Percentiles rank a stretch among this genome's conserved stretches.
Evolutionary conservation across 2,888 invertebrate species (phyloP).

Genomic region (Penaeus monodon): DNA sequence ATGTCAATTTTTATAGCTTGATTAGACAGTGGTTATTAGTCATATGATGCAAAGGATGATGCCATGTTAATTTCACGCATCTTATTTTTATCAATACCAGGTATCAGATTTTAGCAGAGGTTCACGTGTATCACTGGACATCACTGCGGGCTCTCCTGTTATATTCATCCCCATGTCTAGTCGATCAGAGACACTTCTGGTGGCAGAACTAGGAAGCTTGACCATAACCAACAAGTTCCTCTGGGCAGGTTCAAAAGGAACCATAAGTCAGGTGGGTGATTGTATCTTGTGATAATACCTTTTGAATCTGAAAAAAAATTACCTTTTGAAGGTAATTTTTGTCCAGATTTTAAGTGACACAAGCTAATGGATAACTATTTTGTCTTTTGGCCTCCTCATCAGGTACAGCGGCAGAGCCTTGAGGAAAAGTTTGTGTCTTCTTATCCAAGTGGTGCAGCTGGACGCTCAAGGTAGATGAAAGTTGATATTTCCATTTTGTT

Average conservation of each 20-base stretch:
- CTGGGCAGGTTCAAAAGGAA: conserved; percentile 68
- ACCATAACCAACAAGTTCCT: conserved; percentile 83
- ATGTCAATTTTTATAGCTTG: background rate
- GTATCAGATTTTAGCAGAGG: conserved; percentile 67
- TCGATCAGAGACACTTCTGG: conserved; percentile 81
- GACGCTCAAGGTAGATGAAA: too few species aligned
- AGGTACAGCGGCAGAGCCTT: conserved; percentile 28
- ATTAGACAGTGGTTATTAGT: background rate
- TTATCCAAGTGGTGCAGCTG: background rate
- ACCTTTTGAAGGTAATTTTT: background rate
- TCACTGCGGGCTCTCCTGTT: conserved; percentile 83
- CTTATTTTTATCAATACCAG: conserved; percentile 52
- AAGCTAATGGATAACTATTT: background rate
- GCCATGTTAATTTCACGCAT: too few species aligned
- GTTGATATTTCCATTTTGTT: too few species aligned
- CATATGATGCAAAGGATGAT: too few species aligned
- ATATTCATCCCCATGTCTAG: conserved; percentile 89
- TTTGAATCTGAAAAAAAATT: background rate
- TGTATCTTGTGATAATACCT: background rate
- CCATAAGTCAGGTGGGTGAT: conserved; percentile 63
- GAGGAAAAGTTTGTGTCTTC: conserved; percentile 21
- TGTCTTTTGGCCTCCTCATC: background rate
- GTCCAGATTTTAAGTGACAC: background rate
- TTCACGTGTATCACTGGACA: conserved; percentile 75
- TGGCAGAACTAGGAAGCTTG: conserved; percentile 84